Evolutionary conservation across 2,888 invertebrate species (phyloP), one percentile per base, ranked within the genome.

Genomic region (Andrena fulva): DNA sequence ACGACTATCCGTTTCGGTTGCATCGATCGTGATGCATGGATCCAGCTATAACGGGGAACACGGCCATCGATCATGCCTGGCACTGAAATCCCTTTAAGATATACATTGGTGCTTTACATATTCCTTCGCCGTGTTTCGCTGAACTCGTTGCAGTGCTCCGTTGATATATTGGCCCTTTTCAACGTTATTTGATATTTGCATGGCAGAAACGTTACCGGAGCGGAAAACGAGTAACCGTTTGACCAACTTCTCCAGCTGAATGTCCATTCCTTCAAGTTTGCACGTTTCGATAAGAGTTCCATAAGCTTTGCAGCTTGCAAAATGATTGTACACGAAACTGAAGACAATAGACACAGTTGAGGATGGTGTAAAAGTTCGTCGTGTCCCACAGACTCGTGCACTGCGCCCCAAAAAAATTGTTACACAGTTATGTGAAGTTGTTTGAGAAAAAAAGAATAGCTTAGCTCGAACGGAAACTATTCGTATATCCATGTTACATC

Each of bases 11-110:
- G 60, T 73, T 70, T 69, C 81, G 8, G 33, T 20, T 54, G 50
- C 29, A 74, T 79, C 74, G 62, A 70, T 78, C 66, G 24, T 48
- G 48, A 29, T 10, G 12, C 27, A 33, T 35, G 2, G 33, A 33
- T 63, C 35, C 62, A 31, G 24, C 48, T 33, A 35, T 67, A 52
- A 42, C 52, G 62, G 16, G 12, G 63, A 83, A 75, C 77, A 29
- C 27, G 16, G 29, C 63, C 77, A 77, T 86, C 81, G 77, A 86
- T 86, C 84, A 86, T 81, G 60, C 64, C 50, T 48, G 76, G 59
- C 74, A 73, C 62, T 60, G 63, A 75, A 81, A 77, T 72, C 79
- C 74, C 59, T 75, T 75, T 67, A 75, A 81, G 70, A 84, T 86
- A 83, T 85, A 83, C 63, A 72, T 56, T 35, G 3, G 27, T 24